These are phyloP conservation scores for Nothobranchius furzeri DNA, from an alignment of 2,113 vertebrate species.

Conservation along the genomic window DNA sequence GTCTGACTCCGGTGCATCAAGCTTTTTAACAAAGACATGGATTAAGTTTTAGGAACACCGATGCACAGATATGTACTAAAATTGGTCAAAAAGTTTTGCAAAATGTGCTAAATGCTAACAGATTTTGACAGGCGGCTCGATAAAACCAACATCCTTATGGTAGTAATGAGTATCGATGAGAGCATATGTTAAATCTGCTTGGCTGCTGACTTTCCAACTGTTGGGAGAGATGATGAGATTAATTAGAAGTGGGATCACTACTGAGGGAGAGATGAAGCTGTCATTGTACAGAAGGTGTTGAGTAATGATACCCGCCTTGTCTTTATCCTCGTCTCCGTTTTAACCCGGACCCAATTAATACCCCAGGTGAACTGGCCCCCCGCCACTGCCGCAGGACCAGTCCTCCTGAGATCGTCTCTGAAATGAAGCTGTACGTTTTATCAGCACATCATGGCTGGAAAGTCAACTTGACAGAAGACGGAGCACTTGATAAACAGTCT, in stretches of 20 bases:
- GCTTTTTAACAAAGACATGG: no score
- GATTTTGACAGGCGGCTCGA: no score
- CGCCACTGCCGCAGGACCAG: constrained; percentile 50
- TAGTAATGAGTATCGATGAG: constrained; percentile 37
- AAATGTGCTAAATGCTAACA: no score
- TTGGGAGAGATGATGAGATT: constrained; percentile 73
- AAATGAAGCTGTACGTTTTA: constrained; percentile 80
- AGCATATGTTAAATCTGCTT: constrained; percentile 70
- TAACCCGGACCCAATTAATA: constrained; percentile 78
- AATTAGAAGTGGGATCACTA: constrained; percentile 70
- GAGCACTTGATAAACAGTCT: constrained; percentile 81
- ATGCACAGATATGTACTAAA: no score
- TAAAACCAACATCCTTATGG: neutral
- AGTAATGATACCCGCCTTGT: constrained; percentile 68
- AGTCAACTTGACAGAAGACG: constrained; percentile 81
- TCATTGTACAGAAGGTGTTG: constrained; percentile 74
- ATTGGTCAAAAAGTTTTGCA: no score
- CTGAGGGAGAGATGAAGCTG: constrained; percentile 75
- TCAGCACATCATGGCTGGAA: constrained; percentile 75
- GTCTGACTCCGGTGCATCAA: constrained; percentile 42
- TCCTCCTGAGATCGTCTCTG: constrained; percentile 65
- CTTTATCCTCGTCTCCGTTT: constrained; percentile 56
- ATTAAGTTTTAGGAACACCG: no score
- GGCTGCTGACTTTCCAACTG: constrained; percentile 66
- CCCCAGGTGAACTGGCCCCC: constrained; percentile 70